A percentile compares a stretch with the other conserved stretches of the same genome.
These are phyloP conservation scores for Trichomalopsis sarcophagae DNA, from an alignment of 1,140 invertebrate genomes.

Conservation along the genomic window DNA sequence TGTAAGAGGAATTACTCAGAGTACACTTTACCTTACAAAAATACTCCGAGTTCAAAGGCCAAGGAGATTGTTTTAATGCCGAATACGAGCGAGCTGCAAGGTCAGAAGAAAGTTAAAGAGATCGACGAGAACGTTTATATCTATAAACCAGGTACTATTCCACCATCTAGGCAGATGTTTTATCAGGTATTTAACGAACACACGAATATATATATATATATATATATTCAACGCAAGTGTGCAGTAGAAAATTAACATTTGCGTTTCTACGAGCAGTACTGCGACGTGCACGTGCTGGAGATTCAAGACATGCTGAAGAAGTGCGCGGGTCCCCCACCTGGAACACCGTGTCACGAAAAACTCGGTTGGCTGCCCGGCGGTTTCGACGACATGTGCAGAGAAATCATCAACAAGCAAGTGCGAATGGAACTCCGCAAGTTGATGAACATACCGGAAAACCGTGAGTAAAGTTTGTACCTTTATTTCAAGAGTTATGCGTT, in stretches of 20 bases:
- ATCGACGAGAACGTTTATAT: slow-evolving; percentile 76
- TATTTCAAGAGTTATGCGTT: slow-evolving; percentile 13
- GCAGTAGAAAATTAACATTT: background rate
- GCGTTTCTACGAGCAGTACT: slow-evolving; percentile 78
- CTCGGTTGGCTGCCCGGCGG: slow-evolving; percentile 85
- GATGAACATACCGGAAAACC: slow-evolving; percentile 72
- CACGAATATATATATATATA: background rate
- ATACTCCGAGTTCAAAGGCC: slow-evolving; percentile 66
- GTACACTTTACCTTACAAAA: slow-evolving; percentile 76
- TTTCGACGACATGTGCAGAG: slow-evolving; percentile 81
- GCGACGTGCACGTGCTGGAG: slow-evolving; percentile 89
- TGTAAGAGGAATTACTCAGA: slow-evolving; percentile 76
- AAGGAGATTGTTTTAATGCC: slow-evolving; percentile 70
- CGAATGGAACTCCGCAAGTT: slow-evolving; percentile 76
- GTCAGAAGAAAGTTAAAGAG: slow-evolving; percentile 63
- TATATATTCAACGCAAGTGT: background rate
- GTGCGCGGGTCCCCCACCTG: slow-evolving; percentile 79
- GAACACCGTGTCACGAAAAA: slow-evolving; percentile 81
- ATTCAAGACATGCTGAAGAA: slow-evolving; percentile 86
- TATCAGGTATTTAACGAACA: slow-evolving; percentile 79
- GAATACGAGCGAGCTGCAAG: slow-evolving; percentile 61
- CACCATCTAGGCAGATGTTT: slow-evolving; percentile 87
- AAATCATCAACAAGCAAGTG: slow-evolving; percentile 81
- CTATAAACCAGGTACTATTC: slow-evolving; percentile 82
- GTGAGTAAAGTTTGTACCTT: slow-evolving; percentile 58